These are phyloP conservation scores for Odontesthes bonariensis DNA, from an alignment of 2,113 vertebrate species.

Conservation along the genomic window DNA sequence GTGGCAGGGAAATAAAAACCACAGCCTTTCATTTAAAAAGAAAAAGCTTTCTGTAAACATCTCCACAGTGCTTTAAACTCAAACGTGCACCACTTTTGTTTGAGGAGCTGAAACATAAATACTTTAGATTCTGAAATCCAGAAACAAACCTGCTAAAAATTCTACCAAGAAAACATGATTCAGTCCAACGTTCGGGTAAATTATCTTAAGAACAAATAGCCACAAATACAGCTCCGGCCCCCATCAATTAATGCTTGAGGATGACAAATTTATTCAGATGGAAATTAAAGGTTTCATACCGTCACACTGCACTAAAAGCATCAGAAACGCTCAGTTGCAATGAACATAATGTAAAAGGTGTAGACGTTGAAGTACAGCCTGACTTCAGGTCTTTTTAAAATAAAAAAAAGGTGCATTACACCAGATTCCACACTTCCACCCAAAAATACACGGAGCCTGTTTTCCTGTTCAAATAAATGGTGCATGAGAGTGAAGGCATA, in stretches of 20 bases:
- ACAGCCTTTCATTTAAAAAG: no score
- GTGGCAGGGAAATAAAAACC: no score
- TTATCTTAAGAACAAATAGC: not conserved
- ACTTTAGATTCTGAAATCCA: not conserved
- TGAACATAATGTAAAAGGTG: conserved; percentile 10
- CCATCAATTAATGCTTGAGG: conserved; percentile 39
- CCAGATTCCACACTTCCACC: conserved; percentile 33
- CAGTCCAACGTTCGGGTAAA: conserved; percentile 9
- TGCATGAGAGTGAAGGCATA: conserved; percentile 13
- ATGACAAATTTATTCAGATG: not conserved
- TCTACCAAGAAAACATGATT: not conserved
- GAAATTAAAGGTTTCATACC: not conserved
- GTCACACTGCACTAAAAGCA: conserved; percentile 75
- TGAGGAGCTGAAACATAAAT: not conserved
- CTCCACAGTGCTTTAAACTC: no score
- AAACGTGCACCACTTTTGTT: not conserved
- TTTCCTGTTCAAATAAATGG: conserved; percentile 23
- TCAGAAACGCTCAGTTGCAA: conserved; percentile 21
- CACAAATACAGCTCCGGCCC: conserved; percentile 45
- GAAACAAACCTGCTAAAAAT: conserved; percentile 2
- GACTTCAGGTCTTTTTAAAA: conserved; percentile 3
- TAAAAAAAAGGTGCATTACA: not conserved
- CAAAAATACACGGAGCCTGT: conserved; percentile 28
- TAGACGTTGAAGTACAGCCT: conserved; percentile 29
- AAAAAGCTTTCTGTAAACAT: no score